Conservation (phyloP, 2,797 vertebrate genomes). For the Ctenochaetus hawaiiensis region DNA sequence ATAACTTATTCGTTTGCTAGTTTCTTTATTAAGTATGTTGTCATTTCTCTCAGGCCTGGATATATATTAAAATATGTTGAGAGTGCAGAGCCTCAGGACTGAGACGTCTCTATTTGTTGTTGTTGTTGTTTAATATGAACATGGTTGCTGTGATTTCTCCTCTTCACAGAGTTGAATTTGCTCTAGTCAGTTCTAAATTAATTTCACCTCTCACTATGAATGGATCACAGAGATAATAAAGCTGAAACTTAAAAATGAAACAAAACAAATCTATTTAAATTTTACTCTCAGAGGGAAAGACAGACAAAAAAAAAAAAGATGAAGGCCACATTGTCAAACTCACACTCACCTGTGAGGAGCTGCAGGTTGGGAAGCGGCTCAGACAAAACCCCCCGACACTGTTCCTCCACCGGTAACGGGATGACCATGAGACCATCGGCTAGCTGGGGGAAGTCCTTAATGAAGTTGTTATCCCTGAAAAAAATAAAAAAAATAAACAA, state of each 20-base stretch:
- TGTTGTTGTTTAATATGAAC: not conserved
- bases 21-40: not conserved
- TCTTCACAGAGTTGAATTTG: not conserved
- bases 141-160: not conserved
- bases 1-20: not conserved
- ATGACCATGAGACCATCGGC: constrained; percentile 97
- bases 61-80: constrained; percentile 2
- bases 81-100: not conserved
- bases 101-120: not conserved
- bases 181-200: constrained; percentile 13
- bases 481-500: no score
- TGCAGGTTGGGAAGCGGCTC: constrained; percentile 94
- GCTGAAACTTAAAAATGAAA: constrained; percentile 1
- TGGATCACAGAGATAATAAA: constrained; percentile 8
- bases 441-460: constrained; percentile 98
- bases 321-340: not conserved
- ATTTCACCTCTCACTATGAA: not conserved
- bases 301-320: not conserved
- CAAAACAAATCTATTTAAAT: not conserved
- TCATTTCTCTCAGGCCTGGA: not conserved
- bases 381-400: constrained; percentile 94
- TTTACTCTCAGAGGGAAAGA: not conserved
- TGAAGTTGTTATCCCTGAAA: constrained; percentile 97
- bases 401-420: constrained; percentile 95
- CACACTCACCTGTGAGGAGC: constrained; percentile 90